Evolutionary conservation across 2,113 vertebrate species (phyloP).

Genomic region (Nesoenas mayeri): DNA sequence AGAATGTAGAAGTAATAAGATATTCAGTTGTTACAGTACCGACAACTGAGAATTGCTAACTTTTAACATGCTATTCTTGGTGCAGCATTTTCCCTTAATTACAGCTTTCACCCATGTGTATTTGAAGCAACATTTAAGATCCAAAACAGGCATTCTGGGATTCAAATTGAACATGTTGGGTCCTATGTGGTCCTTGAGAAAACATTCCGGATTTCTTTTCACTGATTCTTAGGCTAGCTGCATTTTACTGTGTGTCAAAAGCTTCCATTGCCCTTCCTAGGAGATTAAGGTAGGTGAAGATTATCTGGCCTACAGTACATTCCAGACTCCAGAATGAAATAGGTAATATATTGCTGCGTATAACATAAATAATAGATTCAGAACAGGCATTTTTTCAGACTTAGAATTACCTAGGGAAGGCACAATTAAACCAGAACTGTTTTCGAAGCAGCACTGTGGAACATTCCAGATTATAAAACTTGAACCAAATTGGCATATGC

Average conservation of each 20-base stretch:
- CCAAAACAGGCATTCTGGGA: slow-evolving; percentile 2
- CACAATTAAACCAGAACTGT: background rate
- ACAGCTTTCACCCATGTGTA: slow-evolving; percentile 30
- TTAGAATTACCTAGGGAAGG: background rate
- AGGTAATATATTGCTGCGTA: background rate
- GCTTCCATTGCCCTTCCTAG: background rate
- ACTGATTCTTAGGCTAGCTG: background rate
- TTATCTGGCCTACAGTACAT: background rate
- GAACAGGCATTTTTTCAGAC: background rate
- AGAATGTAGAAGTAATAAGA: slow-evolving; percentile 50
- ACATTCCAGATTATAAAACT: slow-evolving; percentile 14
- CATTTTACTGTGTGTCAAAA: background rate
- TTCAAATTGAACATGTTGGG: background rate
- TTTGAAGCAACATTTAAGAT: slow-evolving; percentile 38
- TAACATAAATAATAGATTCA: background rate
- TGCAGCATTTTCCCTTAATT: slow-evolving; percentile 65
- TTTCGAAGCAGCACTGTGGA: slow-evolving; percentile 6
- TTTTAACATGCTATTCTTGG: slow-evolving; percentile 71
- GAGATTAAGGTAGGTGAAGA: background rate
- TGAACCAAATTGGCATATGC: slow-evolving; percentile 21
- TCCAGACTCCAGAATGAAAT: background rate
- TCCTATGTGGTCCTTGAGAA: background rate
- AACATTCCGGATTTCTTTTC: background rate
- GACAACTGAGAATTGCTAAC: slow-evolving; percentile 63
- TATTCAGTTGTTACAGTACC: slow-evolving; percentile 53